Conservation (phyloP, 1,140 invertebrate species). For the Orchesella cincta region DNA sequence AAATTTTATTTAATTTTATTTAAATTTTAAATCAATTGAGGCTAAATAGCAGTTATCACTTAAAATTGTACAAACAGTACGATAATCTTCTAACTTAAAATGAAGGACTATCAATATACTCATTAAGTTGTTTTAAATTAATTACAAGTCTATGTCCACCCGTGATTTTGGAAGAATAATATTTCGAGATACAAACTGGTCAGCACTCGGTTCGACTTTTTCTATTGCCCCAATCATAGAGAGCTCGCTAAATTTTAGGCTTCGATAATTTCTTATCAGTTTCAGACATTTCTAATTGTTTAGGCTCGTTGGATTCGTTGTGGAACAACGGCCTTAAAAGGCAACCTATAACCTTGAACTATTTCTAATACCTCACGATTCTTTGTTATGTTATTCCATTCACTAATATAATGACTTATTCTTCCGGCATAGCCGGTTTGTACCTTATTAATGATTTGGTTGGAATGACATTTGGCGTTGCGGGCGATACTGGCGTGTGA, state of each 20-base stretch:
- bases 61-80: constrained; percentile 28
- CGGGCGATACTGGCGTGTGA: neutral
- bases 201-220: neutral
- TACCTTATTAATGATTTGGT: neutral
- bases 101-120: constrained; percentile 21
- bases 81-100: constrained; percentile 42
- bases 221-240: neutral
- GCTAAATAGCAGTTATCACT: constrained; percentile 26
- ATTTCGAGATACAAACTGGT: neutral
- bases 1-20: neutral
- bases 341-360: neutral
- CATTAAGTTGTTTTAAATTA: constrained; percentile 29
- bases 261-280: neutral
- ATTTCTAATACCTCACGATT: neutral
- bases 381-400: neutral
- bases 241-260: neutral
- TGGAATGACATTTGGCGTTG: neutral
- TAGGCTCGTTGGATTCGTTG: neutral
- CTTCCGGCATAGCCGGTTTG: neutral
- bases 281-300: neutral
- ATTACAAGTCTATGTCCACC: constrained; percentile 19
- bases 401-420: neutral
- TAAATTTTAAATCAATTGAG: constrained; percentile 35
- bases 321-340: neutral
- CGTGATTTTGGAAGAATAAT: constrained; percentile 33